phyloP scores from a whole-genome alignment of 1,140 invertebrate genomes.

The Brachystomella parvula region DNA sequence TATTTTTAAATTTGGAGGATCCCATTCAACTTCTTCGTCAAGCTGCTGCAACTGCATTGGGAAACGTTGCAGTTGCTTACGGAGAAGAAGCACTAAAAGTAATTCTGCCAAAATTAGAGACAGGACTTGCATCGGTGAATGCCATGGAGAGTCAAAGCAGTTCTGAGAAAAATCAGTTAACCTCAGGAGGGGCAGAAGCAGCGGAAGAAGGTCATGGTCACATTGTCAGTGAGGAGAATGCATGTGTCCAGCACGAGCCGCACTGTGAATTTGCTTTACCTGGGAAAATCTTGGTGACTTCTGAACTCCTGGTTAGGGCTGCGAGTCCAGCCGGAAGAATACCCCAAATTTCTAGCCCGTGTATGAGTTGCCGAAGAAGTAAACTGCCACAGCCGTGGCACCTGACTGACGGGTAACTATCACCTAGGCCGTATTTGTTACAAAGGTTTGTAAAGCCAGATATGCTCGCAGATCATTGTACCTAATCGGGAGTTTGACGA shows the following conservation, averaged over 20 bases:
- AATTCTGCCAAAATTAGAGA: neutral
- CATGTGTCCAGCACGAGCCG: neutral
- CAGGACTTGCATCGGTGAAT: neutral
- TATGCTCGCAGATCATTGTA: slow-evolving; percentile 45
- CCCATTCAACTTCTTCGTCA: slow-evolving; percentile 52
- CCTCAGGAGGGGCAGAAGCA: neutral
- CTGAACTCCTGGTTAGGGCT: slow-evolving; percentile 3
- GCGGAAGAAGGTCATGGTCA: neutral
- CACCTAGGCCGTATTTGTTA: neutral
- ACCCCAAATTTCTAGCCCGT: neutral
- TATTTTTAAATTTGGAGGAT: slow-evolving; percentile 51
- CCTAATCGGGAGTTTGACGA: slow-evolving; percentile 47
- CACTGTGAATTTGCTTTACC: neutral
- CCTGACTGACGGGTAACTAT: slow-evolving; percentile 49
- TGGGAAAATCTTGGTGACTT: neutral
- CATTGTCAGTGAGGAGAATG: neutral
- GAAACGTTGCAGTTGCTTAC: slow-evolving; percentile 49
- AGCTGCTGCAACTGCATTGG: slow-evolving; percentile 49
- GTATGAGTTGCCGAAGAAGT: neutral
- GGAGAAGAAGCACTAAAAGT: slow-evolving; percentile 40
- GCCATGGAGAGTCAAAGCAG: neutral
- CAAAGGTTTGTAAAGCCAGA: slow-evolving; percentile 16
- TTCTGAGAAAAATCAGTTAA: neutral
- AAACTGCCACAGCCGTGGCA: slow-evolving; percentile 51
- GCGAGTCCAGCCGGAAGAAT: neutral